Percentiles rank a stretch among this genome's conserved stretches.
Evolutionary conservation across 2,113 vertebrate species (phyloP).

Genomic region (Lophochroa leadbeateri): DNA sequence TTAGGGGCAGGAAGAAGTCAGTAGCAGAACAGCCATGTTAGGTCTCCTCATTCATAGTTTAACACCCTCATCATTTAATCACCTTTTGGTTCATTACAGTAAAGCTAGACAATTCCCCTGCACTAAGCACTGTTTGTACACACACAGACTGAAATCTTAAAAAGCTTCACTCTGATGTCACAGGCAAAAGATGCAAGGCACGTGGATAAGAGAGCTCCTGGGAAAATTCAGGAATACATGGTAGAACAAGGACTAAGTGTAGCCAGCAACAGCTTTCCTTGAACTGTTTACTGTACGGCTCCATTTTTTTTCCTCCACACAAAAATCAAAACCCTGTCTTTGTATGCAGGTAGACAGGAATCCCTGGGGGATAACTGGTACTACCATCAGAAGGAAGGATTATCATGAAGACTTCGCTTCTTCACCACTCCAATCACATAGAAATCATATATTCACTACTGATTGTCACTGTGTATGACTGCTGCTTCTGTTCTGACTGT

Average conservation of each 20-base stretch:
- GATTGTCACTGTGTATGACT: neutral
- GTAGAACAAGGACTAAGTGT: neutral
- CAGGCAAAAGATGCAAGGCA: neutral
- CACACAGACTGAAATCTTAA: neutral
- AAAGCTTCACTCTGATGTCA: neutral
- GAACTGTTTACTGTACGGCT: neutral
- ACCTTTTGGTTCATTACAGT: neutral
- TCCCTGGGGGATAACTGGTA: neutral
- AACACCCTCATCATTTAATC: neutral
- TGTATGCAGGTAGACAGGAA: neutral
- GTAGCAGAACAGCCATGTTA: neutral
- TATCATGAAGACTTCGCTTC: neutral
- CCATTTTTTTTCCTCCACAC: neutral
- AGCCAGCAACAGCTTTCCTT: neutral
- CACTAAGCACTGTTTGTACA: neutral
- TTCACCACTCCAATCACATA: neutral
- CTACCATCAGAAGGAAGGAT: neutral
- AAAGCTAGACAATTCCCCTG: neutral
- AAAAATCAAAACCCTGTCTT: neutral
- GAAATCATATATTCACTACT: neutral
- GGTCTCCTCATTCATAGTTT: fast-evolving
- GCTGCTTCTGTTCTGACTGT: neutral
- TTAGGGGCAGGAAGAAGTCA: neutral
- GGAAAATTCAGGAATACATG: neutral
- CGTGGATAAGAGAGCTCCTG: fast-evolving